phyloP scores from a whole-genome alignment of 2,797 vertebrate genomes.

The Chloroceryle inda region DNA sequence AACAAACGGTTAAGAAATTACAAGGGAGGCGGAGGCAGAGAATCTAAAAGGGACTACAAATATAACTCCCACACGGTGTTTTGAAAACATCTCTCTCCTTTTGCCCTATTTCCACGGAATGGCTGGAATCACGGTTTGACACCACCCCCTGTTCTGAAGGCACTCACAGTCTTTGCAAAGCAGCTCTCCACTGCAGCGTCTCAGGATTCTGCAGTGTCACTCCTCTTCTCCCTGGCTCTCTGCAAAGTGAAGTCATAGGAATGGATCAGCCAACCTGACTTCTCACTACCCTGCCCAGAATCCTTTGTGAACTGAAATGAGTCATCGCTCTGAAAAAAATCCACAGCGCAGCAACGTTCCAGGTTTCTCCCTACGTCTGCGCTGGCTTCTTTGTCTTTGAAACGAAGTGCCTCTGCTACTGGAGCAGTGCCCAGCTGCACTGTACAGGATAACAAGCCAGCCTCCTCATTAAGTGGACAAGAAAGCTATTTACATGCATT shows the following conservation, averaged over 20 bases:
- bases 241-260: constrained; percentile 84
- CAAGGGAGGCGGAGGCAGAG: neutral
- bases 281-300: constrained; percentile 82
- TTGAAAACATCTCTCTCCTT: constrained; percentile 41
- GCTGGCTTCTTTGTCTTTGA: constrained; percentile 79
- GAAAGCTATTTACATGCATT: constrained; percentile 60
- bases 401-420: constrained; percentile 44
- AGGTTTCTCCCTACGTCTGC: constrained; percentile 70
- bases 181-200: constrained; percentile 74
- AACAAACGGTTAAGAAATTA: constrained; percentile 63
- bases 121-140: constrained; percentile 37
- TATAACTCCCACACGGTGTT: constrained; percentile 50
- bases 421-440: constrained; percentile 58
- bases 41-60: constrained; percentile 63
- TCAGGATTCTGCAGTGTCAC: constrained; percentile 81
- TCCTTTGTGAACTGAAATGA: constrained; percentile 84
- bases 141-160: constrained; percentile 54
- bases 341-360: constrained; percentile 63
- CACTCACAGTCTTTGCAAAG: constrained; percentile 64
- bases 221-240: constrained; percentile 76
- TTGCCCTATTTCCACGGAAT: constrained; percentile 34
- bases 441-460: constrained; percentile 57
- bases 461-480: constrained; percentile 63
- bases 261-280: constrained; percentile 80
- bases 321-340: constrained; percentile 81